A percentile compares a stretch with the other conserved stretches of the same genome.
Evolutionary conservation across 2,797 vertebrate species (phyloP).

Genomic region (Sebastes oblongus): DNA sequence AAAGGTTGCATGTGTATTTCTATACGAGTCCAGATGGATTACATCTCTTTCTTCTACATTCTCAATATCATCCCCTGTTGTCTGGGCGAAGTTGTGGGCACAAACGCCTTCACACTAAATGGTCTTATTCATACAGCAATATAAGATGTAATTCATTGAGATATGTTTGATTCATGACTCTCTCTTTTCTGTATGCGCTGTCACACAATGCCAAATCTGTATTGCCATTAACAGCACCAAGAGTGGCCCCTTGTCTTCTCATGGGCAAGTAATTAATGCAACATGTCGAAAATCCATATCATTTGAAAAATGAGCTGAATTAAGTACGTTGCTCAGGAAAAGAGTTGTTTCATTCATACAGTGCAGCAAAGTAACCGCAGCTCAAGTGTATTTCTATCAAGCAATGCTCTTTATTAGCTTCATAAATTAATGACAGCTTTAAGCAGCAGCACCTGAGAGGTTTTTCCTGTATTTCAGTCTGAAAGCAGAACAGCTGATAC

Average conservation of each 20-base stretch:
- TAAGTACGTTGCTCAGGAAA: slow-evolving; percentile 14
- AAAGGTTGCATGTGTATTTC: slow-evolving; percentile 32
- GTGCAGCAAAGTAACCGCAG: neutral
- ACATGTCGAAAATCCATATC: slow-evolving; percentile 26
- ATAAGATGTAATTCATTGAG: slow-evolving; percentile 42
- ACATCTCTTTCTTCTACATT: slow-evolving; percentile 15
- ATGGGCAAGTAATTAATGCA: slow-evolving; percentile 39
- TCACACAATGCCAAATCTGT: slow-evolving; percentile 40
- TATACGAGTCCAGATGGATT: slow-evolving; percentile 1
- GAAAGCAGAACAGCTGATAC: slow-evolving; percentile 21
- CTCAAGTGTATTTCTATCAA: neutral
- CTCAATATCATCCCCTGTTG: slow-evolving; percentile 12
- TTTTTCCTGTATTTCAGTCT: neutral
- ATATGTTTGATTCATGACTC: slow-evolving; percentile 71
- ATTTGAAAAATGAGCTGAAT: slow-evolving; percentile 41
- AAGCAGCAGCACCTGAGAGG: slow-evolving; percentile 15
- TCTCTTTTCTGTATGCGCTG: slow-evolving; percentile 12
- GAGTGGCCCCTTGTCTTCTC: slow-evolving; percentile 47
- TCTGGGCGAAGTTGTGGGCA: slow-evolving; percentile 20
- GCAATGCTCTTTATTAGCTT: slow-evolving; percentile 12
- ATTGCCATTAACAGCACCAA: slow-evolving; percentile 15
- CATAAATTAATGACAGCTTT: slow-evolving; percentile 24
- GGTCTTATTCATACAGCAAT: slow-evolving; percentile 53
- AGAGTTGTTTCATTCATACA: slow-evolving; percentile 51
- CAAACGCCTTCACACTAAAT: slow-evolving; percentile 44